These are phyloP conservation scores for Marronus borbonicus DNA, from an alignment of 2,888 invertebrate genomes.

Conservation along the genomic window DNA sequence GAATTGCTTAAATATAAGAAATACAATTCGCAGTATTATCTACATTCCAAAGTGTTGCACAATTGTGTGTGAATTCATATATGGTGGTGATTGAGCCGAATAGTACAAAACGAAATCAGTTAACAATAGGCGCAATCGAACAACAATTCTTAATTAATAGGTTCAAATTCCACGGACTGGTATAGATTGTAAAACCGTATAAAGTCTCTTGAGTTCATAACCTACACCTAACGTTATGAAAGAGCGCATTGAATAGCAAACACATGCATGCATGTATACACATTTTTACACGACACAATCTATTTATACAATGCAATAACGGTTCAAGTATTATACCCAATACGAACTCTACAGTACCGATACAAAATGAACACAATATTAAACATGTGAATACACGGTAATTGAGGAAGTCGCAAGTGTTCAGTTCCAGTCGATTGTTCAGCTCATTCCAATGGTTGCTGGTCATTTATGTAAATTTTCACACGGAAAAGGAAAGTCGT, in stretches of 20 bases:
- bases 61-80: too few species aligned
- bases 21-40: too few species aligned
- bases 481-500: background rate
- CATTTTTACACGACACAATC: conserved; percentile 5
- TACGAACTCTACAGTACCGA: background rate
- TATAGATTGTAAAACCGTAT: background rate
- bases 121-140: too few species aligned
- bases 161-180: background rate
- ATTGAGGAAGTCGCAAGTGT: conserved; percentile 38
- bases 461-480: conserved; percentile 35
- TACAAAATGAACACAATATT: conserved; percentile 15
- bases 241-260: conserved; percentile 3
- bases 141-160: too few species aligned
- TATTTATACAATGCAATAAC: conserved; percentile 24
- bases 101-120: too few species aligned
- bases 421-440: conserved; percentile 25
- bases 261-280: background rate
- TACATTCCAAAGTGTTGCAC: too few species aligned
- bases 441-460: background rate
- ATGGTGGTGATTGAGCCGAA: too few species aligned
- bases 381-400: conserved; percentile 25
- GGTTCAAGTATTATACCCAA: conserved; percentile 13
- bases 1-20: too few species aligned
- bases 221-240: background rate
- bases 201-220: conserved; percentile 22